These are phyloP conservation scores for Stictonetta naevosa DNA, from an alignment of 2,113 vertebrate genomes.

Conservation along the genomic window DNA sequence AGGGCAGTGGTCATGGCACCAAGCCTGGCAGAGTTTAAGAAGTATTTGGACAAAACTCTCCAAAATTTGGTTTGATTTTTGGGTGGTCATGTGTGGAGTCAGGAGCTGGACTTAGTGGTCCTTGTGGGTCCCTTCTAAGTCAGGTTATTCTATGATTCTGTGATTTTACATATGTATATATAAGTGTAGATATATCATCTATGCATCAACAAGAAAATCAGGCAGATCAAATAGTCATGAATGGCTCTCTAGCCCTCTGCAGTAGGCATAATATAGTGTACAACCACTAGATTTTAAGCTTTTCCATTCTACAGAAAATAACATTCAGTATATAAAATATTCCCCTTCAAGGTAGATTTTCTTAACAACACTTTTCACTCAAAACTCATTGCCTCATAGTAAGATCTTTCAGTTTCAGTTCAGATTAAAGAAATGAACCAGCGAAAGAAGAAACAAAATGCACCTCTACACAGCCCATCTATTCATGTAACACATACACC, in stretches of 20 bases:
- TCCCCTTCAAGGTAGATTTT: not conserved
- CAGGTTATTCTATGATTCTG: not conserved
- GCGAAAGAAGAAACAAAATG: constrained; percentile 21
- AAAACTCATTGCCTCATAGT: not conserved
- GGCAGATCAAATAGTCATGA: not conserved
- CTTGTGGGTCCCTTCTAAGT: not conserved
- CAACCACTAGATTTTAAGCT: not conserved
- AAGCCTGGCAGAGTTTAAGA: not conserved
- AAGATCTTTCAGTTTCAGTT: constrained; percentile 8
- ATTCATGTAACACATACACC: constrained; percentile 2
- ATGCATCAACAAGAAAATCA: not conserved
- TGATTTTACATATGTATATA: not conserved
- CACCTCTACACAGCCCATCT: not conserved
- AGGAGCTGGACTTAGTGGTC: not conserved
- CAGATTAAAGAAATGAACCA: constrained; percentile 32
- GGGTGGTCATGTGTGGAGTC: not conserved
- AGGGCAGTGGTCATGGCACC: not conserved
- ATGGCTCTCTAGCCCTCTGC: not conserved
- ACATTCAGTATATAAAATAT: not conserved
- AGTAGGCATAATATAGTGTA: not conserved
- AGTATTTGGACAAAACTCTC: not conserved
- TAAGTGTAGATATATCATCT: not conserved
- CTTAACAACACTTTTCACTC: constrained; percentile 22
- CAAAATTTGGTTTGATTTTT: not conserved
- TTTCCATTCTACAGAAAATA: not conserved